Percentiles rank a stretch among this genome's conserved stretches.
phyloP scores from a whole-genome alignment of 1,140 invertebrate species.

The Microvelia longipes region DNA sequence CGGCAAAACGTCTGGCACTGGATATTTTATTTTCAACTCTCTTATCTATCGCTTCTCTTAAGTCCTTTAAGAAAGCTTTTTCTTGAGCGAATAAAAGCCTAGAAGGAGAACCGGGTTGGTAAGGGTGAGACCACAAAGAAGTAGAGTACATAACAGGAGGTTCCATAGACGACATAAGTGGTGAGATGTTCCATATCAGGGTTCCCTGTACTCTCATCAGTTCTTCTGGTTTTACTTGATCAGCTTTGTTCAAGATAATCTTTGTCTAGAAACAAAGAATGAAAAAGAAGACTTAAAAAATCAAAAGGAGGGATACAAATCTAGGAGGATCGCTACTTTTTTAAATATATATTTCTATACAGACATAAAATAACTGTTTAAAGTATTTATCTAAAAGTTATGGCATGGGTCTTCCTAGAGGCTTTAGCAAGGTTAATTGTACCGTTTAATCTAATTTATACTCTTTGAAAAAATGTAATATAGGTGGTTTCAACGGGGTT shows the following conservation, averaged over 20 bases:
- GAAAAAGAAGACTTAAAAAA: neutral
- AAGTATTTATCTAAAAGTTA: too few species aligned
- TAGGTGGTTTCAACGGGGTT: too few species aligned
- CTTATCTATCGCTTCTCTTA: constrained; percentile 67
- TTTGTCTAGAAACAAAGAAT: constrained; percentile 44
- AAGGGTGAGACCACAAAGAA: constrained; percentile 75
- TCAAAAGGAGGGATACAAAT: neutral
- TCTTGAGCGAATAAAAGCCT: constrained; percentile 71
- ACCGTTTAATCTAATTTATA: too few species aligned
- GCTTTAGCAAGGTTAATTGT: too few species aligned
- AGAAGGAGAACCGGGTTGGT: constrained; percentile 58
- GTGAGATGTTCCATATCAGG: constrained; percentile 90
- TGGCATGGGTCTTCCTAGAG: too few species aligned
- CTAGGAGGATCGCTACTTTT: neutral
- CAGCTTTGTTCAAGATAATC: constrained; percentile 87
- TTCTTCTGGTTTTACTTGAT: constrained; percentile 82
- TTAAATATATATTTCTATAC: neutral
- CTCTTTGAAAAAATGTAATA: too few species aligned
- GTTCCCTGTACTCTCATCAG: constrained; percentile 83
- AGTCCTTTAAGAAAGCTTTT: constrained; percentile 66
- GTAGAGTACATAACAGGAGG: constrained; percentile 90
- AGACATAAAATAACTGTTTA: neutral
- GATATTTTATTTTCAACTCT: constrained; percentile 86
- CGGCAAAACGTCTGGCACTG: constrained; percentile 81
- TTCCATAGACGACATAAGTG: constrained; percentile 79